Conservation (phyloP, 2,797 vertebrate species). For the Micrastur ruficollis region DNA sequence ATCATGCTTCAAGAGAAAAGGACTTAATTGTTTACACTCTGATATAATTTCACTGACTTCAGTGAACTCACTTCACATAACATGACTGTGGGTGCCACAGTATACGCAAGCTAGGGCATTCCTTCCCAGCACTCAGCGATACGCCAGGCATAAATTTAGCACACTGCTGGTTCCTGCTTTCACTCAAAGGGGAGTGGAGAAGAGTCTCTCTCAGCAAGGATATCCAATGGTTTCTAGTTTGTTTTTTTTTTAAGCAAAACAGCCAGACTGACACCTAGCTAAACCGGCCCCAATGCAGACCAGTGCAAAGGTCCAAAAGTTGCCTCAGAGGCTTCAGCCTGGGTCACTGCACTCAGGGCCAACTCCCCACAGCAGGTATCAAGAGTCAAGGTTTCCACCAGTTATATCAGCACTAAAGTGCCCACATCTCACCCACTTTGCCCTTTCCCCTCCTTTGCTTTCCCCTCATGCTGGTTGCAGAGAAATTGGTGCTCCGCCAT, state of each 20-base stretch:
- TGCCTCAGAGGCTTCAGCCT: not conserved
- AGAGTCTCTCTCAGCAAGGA: not conserved
- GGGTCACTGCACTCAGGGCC: not conserved
- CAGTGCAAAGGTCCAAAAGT: not conserved
- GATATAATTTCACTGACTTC: not conserved
- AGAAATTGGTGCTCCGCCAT: accelerated
- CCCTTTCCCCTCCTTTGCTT: not conserved
- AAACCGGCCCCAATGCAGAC: not conserved
- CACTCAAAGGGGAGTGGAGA: not conserved
- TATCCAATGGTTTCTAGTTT: not conserved
- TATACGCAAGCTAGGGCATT: accelerated
- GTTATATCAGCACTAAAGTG: accelerated
- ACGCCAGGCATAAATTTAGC: not conserved
- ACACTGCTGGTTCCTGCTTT: not conserved
- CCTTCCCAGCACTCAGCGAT: not conserved
- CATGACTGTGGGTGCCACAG: not conserved
- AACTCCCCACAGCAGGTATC: not conserved
- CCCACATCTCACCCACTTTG: not conserved
- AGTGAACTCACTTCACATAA: not conserved
- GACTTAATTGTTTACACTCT: not conserved
- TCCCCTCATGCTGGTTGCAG: not conserved
- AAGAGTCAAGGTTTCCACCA: not conserved
- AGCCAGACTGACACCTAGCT: not conserved
- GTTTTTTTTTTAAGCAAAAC: not conserved
- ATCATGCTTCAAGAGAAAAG: not conserved